Base-by-base conservation (phyloP, 2,113 vertebrate species). In the Taxidea taxus region DNA sequence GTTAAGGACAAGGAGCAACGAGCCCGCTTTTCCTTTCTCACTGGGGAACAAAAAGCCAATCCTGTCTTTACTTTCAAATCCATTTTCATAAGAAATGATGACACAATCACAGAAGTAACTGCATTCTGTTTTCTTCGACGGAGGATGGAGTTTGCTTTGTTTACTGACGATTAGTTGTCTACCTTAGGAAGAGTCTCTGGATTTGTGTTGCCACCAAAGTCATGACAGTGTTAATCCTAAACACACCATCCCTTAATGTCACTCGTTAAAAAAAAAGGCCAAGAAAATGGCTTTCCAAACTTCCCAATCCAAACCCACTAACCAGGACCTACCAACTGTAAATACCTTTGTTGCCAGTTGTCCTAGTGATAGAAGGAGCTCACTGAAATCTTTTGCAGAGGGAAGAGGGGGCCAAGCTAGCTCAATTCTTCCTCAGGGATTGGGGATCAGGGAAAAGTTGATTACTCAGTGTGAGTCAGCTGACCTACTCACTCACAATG, bases 1-100 rank as follows among this genome's bases (percentile, higher is more conserved):
- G 29, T 12, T 51, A 39, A 95, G 92, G 60, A 49, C 90, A 29
- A 49, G 49, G 25, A 97, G 93, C 92, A 96, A 94, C 66, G 91
- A 97, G 97, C 86, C 95, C 49, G 75, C 92, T 97, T 98, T 97
- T 97, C 97, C 90, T 98, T 98, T 98, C 97, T 84, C 75, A 75
- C 87, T 91, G 75, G 49, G 84, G 86, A 97, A 87, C 14, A 16
- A 56, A 88, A 96, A 95, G 95, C 87, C 94, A 97, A 92, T 77
- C 64, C 87, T 80, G 92, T 98, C 91, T 98, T 97, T 80, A 94
- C 94, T 97, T 97, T 98, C 95, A 96, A 97, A 98, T 97, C 96
- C 96, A 98, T 90, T 92, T 97, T 97, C 95, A 95, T 97, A 88
- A 90, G 97, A 98, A 97, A 94, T 96, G 97, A 94, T 97, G 97